These are phyloP conservation scores for Holacanthus passer DNA, from an alignment of 2,113 vertebrate genomes.

Conservation along the genomic window DNA sequence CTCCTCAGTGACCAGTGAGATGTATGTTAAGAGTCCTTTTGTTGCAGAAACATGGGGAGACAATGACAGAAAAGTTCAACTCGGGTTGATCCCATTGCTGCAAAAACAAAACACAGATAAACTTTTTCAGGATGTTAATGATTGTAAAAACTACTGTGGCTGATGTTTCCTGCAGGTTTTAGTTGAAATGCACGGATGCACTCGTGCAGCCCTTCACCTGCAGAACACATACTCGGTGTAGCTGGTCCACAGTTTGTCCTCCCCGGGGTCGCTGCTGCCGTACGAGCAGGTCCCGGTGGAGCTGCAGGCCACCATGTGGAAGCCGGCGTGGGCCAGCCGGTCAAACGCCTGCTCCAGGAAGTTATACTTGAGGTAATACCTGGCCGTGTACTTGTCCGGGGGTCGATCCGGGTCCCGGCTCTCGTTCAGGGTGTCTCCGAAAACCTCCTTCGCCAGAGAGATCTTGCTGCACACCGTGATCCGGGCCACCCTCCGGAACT, in stretches of 20 bases:
- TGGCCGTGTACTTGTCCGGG: constrained; percentile 95
- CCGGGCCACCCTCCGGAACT: constrained; percentile 94
- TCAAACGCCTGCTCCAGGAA: constrained; percentile 99
- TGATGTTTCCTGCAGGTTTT: neutral
- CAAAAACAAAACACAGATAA: neutral
- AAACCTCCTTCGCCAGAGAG: constrained; percentile 95
- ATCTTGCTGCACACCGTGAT: constrained; percentile 98
- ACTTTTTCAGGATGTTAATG: constrained; percentile 6
- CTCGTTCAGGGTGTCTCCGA: constrained; percentile 97
- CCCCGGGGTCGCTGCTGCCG: constrained; percentile 89
- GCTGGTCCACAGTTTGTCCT: constrained; percentile 99
- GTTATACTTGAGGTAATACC: constrained; percentile 99
- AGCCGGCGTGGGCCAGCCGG: constrained; percentile 92
- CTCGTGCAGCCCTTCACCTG: constrained; percentile 56
- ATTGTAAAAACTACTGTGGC: neutral
- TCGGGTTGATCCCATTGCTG: neutral
- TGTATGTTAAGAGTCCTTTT: neutral
- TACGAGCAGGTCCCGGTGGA: constrained; percentile 98
- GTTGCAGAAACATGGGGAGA: neutral
- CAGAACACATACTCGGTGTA: constrained; percentile 98
- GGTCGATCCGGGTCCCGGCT: constrained; percentile 96
- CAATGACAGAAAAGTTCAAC: constrained; percentile 32
- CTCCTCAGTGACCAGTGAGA: constrained; percentile 10
- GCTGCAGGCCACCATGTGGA: constrained; percentile 97
- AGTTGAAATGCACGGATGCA: neutral